A percentile compares a stretch with the other conserved stretches of the same genome.
Conservation (phyloP, 2,113 vertebrate genomes). For the Pelmatolapia mariae region DNA sequence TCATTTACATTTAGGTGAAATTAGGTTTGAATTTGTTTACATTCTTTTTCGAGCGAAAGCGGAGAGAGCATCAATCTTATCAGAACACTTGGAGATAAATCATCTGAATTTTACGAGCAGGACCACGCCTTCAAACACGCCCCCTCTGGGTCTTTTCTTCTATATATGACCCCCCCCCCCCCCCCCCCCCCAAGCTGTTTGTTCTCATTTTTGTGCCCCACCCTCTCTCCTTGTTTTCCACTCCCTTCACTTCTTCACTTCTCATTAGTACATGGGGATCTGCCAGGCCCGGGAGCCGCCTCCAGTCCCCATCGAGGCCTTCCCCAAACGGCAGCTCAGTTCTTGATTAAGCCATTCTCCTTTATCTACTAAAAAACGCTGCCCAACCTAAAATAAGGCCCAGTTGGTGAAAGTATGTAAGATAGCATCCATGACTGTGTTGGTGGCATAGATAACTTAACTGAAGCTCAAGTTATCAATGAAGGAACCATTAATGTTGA, state of each 20-base stretch:
- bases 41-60: not conserved
- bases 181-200: not conserved
- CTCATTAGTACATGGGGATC: not conserved
- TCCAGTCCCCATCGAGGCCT: too few species aligned
- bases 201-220: not conserved
- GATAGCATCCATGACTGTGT: not conserved
- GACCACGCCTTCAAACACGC: not conserved
- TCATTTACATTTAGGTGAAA: not conserved
- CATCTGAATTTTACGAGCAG: too few species aligned
- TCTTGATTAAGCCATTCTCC: not conserved
- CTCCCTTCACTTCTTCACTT: not conserved
- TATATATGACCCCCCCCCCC: not conserved
- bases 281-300: rapidly evolving
- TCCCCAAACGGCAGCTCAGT: not conserved
- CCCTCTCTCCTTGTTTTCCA: not conserved
- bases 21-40: not conserved
- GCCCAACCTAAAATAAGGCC: not conserved
- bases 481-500: not conserved
- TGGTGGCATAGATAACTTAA: rapidly evolving
- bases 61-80: not conserved
- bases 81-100: not conserved
- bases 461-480: not conserved
- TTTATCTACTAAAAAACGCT: not conserved
- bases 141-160: not conserved
- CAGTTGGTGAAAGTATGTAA: not conserved